Conservation (phyloP, 2,113 vertebrate species). For the Trichechus manatus region DNA sequence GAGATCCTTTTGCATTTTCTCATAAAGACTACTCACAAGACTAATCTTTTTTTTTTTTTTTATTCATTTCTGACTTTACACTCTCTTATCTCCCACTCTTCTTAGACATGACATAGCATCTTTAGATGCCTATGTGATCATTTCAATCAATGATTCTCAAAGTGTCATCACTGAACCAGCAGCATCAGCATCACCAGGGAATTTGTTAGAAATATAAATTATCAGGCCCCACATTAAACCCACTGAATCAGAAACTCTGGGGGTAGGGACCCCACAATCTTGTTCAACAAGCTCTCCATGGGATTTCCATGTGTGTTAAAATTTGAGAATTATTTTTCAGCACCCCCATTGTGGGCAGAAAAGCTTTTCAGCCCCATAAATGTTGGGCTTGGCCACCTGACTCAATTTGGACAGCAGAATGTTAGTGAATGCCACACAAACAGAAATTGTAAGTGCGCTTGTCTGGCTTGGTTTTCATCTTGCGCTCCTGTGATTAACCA, state of each 20-base stretch:
- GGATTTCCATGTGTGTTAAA: not conserved
- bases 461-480: not conserved
- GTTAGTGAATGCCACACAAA: not conserved
- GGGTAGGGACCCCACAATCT: not conserved
- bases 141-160: not conserved
- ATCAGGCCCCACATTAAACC: not conserved
- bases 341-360: not conserved
- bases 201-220: not conserved
- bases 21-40: not conserved
- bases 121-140: not conserved
- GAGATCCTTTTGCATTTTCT: constrained; percentile 15
- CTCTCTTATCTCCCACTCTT: not conserved
- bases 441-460: not conserved
- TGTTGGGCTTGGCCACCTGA: not conserved
- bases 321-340: not conserved
- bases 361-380: not conserved
- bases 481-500: not conserved
- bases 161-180: not conserved
- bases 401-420: not conserved
- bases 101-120: accelerated
- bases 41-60: not conserved
- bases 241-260: not conserved
- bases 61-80: not conserved
- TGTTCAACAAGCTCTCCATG: not conserved
- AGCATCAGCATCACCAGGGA: not conserved